Percentiles rank a stretch among this genome's conserved stretches.
These are phyloP conservation scores for Actias luna DNA, from an alignment of 2,888 invertebrate species.

Conservation along the genomic window DNA sequence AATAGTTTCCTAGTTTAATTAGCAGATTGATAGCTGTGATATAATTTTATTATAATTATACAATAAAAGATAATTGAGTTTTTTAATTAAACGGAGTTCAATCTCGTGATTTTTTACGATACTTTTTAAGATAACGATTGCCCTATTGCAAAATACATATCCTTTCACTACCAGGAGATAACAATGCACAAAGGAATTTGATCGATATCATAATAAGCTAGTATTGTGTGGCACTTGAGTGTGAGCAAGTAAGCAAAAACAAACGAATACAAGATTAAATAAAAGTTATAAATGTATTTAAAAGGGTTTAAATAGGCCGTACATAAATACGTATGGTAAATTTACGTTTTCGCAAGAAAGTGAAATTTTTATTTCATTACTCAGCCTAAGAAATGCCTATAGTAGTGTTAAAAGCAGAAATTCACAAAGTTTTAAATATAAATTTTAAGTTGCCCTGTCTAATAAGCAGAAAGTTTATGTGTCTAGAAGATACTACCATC, in stretches of 20 bases:
- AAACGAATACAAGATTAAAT: background rate
- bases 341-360: too few species aligned
- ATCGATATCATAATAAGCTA: slow-evolving; percentile 1
- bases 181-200: slow-evolving; percentile 4
- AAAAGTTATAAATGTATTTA: background rate
- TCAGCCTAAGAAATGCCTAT: too few species aligned
- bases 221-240: background rate
- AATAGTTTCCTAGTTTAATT: background rate
- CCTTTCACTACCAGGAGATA: slow-evolving; percentile 25
- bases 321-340: background rate
- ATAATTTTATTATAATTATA: background rate
- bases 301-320: background rate
- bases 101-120: background rate
- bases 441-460: too few species aligned
- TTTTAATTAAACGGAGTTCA: background rate
- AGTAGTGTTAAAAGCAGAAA: too few species aligned
- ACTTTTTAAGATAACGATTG: slow-evolving; percentile 16
- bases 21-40: background rate
- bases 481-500: too few species aligned
- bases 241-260: background rate
- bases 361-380: too few species aligned
- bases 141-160: slow-evolving; percentile 57
- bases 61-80: background rate
- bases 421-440: too few species aligned
- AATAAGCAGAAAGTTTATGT: too few species aligned